Base-by-base conservation (phyloP, 2,113 vertebrate genomes). In the Suricata suricatta region DNA sequence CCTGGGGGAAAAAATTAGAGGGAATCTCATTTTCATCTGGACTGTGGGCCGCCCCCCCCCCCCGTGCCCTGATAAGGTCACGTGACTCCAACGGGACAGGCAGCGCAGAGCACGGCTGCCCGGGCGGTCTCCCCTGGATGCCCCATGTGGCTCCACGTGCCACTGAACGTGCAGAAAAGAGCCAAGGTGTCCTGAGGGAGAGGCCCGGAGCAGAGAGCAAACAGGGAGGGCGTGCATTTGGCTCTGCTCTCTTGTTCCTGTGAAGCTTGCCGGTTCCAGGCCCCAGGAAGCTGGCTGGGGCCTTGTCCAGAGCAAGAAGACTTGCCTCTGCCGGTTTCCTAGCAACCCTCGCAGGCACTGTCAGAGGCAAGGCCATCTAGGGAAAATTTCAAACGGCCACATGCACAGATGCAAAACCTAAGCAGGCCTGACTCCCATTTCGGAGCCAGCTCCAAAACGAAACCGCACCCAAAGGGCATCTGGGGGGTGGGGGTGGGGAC, bases 291-390 rank as follows among this genome's bases (percentile, higher is more conserved):
- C 90, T 3, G 44, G 47, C 80, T 35, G 35, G 21, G 96, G 83
- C 88, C 98, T 96, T 95, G 97, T 97, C 97, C 92, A 31, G 95
- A 97, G 94, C 77, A 90, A 94, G 93, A 79, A 38, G 97, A 93
- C 79, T 91, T 93, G 93, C 87, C 94, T 93, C 82, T 79, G 92
- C 72, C 12, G n/a, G 97, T 98, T 80, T 97, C 98, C 97, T 97
- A 98, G 98, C 97, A 98, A 98, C 98, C 87, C 87, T 8, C 2
- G 0, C 86, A 92, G 89, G 92, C 96, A 91, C 91, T 47, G 87
- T 81, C 93, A 27, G n/a, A 96, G 95, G 71, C 96, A 79, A 96
- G 96, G 93, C 86, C 63, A 60, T 76, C 47, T 69, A 31, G 95
- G 85, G 82, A 54, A 88, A 89, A 66, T 77, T 79, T 25, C 15